Evolutionary conservation across 2,113 vertebrate species (phyloP).

Genomic region (Alligator mississippiensis): DNA sequence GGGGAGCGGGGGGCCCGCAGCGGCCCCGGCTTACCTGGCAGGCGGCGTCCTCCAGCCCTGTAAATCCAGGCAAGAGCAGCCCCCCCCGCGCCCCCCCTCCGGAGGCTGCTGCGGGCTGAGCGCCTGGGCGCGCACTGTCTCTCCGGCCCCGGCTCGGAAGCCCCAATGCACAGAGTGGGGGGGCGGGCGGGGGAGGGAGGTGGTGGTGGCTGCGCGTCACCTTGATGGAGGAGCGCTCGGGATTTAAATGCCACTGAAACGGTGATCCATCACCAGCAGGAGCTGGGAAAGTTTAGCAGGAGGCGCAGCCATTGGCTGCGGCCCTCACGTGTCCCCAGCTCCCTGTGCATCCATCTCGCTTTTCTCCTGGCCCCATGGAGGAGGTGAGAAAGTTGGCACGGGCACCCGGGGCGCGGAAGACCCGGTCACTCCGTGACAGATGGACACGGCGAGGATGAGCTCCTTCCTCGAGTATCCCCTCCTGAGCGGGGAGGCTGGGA

Average conservation of each 20-base stretch:
- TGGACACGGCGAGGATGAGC: slow-evolving; percentile 93
- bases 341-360: slow-evolving; percentile 93
- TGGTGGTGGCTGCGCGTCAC: slow-evolving; percentile 86
- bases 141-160: background rate
- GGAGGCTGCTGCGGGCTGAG: background rate
- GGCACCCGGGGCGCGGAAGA: slow-evolving; percentile 87
- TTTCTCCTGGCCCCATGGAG: slow-evolving; percentile 85
- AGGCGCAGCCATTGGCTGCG: slow-evolving; percentile 88
- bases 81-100: slow-evolving; percentile 1
- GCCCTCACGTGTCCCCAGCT: slow-evolving; percentile 74
- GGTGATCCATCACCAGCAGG: slow-evolving; percentile 89
- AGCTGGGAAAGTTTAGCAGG: slow-evolving; percentile 86
- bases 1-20: too few species aligned
- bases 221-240: slow-evolving; percentile 87
- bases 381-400: slow-evolving; percentile 93
- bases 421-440: slow-evolving; percentile 83
- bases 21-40: too few species aligned
- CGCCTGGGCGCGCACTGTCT: background rate
- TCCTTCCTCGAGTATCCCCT: slow-evolving; percentile 96
- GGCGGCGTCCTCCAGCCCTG: too few species aligned
- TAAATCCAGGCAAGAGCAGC: too few species aligned
- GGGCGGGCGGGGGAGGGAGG: background rate
- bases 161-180: background rate
- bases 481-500: slow-evolving; percentile 86
- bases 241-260: slow-evolving; percentile 95